phyloP scores from a whole-genome alignment of 2,113 vertebrate species.

The Centropus unirufus region DNA sequence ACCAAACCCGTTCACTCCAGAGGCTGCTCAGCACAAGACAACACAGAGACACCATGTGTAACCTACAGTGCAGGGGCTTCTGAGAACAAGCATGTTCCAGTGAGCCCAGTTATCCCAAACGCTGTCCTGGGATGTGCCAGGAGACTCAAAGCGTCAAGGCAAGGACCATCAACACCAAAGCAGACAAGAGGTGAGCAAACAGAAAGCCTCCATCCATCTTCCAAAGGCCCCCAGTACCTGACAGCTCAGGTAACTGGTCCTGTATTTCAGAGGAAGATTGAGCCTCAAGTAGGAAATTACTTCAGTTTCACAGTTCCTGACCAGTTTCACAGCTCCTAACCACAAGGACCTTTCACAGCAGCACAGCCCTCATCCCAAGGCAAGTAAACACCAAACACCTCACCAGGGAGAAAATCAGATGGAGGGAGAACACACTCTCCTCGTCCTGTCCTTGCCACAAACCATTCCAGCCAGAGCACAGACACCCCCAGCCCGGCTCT shows the following conservation, averaged over 20 bases:
- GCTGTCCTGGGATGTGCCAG: not conserved
- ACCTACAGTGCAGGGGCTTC: not conserved
- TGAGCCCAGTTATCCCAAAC: not conserved
- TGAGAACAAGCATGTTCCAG: not conserved
- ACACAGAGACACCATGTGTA: not conserved
- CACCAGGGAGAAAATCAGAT: not conserved
- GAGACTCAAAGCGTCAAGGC: not conserved
- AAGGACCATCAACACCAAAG: not conserved
- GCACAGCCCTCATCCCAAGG: not conserved
- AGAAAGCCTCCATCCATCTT: not conserved
- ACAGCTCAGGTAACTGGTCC: not conserved
- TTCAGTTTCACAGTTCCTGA: not conserved
- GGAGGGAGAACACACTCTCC: not conserved
- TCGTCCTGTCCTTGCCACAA: not conserved
- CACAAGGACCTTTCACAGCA: not conserved
- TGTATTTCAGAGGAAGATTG: not conserved
- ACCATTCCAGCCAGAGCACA: rapidly evolving
- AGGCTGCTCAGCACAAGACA: not conserved
- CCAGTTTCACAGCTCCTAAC: not conserved
- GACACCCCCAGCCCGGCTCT: not conserved
- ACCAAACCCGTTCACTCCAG: not conserved
- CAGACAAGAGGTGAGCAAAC: not conserved
- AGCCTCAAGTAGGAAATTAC: not conserved
- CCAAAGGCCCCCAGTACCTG: not conserved
- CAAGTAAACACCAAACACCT: not conserved